These are phyloP conservation scores for Eudemis profundana DNA, from an alignment of 2,888 invertebrate species.

Conservation along the genomic window DNA sequence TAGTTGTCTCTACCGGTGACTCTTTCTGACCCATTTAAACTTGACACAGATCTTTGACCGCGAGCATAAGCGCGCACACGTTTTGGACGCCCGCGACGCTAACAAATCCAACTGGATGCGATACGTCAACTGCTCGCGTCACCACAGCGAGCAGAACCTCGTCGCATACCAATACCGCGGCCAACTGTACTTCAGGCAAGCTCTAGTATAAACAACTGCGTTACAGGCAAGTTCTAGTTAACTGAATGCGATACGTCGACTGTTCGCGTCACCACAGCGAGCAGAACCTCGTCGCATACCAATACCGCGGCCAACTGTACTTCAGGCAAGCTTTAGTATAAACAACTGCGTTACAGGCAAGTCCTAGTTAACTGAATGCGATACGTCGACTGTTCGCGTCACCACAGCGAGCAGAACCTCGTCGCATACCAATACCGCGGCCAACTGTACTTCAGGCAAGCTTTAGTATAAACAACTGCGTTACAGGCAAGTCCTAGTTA, in stretches of 20 bases:
- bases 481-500: slow-evolving; percentile 55
- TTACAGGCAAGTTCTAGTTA: slow-evolving; percentile 63
- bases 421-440: slow-evolving; percentile 79
- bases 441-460: slow-evolving; percentile 72
- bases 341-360: too few species aligned
- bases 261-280: slow-evolving; percentile 69
- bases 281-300: slow-evolving; percentile 80
- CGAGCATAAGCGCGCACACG: not conserved
- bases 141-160: slow-evolving; percentile 74
- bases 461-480: slow-evolving; percentile 15
- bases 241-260: slow-evolving; percentile 79
- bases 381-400: slow-evolving; percentile 74
- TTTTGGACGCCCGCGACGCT: slow-evolving; percentile 65
- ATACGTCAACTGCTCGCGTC: slow-evolving; percentile 74
- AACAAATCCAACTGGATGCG: slow-evolving; percentile 74
- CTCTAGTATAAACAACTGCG: slow-evolving; percentile 61
- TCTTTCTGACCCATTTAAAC: too few species aligned
- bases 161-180: slow-evolving; percentile 78
- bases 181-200: slow-evolving; percentile 74
- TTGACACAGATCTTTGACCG: slow-evolving; percentile 37
- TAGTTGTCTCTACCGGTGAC: not conserved
- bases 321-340: slow-evolving; percentile 59
- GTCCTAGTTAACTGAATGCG: slow-evolving; percentile 79
- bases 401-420: slow-evolving; percentile 74
- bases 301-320: slow-evolving; percentile 74